Evolutionary conservation across 2,888 invertebrate genomes (phyloP), one percentile per base, ranked within the genome.

Genomic region (Brenthis daphne): DNA sequence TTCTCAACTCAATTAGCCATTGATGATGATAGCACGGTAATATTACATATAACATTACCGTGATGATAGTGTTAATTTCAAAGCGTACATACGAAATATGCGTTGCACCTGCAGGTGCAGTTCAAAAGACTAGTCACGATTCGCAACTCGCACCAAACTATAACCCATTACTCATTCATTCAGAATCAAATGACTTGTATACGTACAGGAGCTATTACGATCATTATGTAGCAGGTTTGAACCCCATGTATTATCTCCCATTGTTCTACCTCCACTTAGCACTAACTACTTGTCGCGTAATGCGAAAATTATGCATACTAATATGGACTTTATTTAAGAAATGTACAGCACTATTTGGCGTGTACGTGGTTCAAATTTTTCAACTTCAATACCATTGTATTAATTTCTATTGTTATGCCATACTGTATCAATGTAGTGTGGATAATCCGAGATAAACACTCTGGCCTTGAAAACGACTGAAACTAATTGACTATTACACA

Each of bases 361-460:
- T 56, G 58, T 16, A 14, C 13, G 51, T 48, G 5, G 37, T 0
- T 16, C 48, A 60, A 60, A 50, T 60, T 60, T 60, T 50, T 60
- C 60, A 60, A 50, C 60, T 64, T 51, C 47, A 70, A 65, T 66
- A 63, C 70, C 55, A 74, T 75, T 75, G 74, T 76, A 70, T 73
- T 66, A 63, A 65, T 69, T 70, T 53, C 70, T 61, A 74, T 74
- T 76, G 76, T 76, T 67, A 68, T 64, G 51, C 64, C 69, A 72
- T 68, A 71, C 68, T 70, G 70, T 75, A 72, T 74, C 74, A 75
- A 76, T 77, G 71, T 61, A 65, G 72, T 75, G 73, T 77, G 72
- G 67, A 85, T 86, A 89, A 90, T 89, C 83, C 75, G 79, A 77
- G 80, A 85, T 88, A 85, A 85, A 85, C 85, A 83, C 82, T 82